Conservation (phyloP, 2,113 vertebrate genomes). For the Megatriorchis doriae region DNA sequence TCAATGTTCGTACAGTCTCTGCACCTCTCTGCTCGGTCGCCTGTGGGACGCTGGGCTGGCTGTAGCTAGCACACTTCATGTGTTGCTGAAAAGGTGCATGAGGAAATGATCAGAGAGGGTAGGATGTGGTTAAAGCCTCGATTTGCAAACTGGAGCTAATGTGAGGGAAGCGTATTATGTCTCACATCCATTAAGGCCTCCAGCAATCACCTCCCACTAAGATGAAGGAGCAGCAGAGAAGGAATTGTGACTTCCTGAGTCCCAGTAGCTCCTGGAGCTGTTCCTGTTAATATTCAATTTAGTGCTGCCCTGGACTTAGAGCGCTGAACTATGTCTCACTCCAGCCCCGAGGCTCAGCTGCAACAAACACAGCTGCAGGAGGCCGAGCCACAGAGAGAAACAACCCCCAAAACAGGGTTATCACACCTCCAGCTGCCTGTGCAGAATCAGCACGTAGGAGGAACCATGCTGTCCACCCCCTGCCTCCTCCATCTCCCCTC, state of each 20-base stretch:
- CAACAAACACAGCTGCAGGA: conserved; percentile 39
- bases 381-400: conserved; percentile 5
- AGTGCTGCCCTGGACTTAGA: not conserved
- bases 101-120: conserved; percentile 47
- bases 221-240: not conserved
- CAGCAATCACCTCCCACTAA: conserved; percentile 29
- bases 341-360: not conserved
- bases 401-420: not conserved
- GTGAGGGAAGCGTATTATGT: not conserved
- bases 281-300: conserved; percentile 51
- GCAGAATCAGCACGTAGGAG: not conserved
- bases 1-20: rapidly evolving
- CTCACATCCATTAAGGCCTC: conserved; percentile 35
- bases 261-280: conserved; percentile 5
- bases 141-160: conserved; percentile 44
- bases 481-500: not conserved
- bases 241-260: conserved; percentile 38
- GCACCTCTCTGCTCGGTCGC: not conserved
- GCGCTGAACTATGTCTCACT: not conserved
- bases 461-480: not conserved
- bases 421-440: not conserved
- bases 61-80: not conserved
- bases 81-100: conserved; percentile 9
- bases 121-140: conserved; percentile 59
- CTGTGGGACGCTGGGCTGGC: not conserved